A percentile compares a stretch with the other conserved stretches of the same genome.
These are phyloP conservation scores for Channa argus DNA, from an alignment of 2,113 vertebrate species.

Conservation along the genomic window DNA sequence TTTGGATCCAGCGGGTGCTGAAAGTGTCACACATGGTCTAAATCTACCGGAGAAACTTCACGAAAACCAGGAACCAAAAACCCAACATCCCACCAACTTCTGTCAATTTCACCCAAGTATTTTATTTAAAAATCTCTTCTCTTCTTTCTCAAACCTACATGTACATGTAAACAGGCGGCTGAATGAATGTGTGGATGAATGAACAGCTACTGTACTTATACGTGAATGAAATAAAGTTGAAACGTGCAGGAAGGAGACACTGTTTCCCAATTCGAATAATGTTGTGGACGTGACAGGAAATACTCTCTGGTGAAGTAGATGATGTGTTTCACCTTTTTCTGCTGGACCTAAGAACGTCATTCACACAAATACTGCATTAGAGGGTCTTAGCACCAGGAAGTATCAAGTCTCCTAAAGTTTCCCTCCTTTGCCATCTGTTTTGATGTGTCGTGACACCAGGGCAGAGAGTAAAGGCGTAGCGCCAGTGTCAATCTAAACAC, in stretches of 20 bases:
- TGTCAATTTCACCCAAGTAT: too few relatives aligned
- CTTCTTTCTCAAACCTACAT: not conserved
- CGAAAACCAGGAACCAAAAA: not conserved
- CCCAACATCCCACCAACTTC: not conserved
- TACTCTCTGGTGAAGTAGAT: not conserved
- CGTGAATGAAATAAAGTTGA: conserved; percentile 9
- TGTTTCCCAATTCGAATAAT: not conserved
- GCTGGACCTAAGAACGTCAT: not conserved
- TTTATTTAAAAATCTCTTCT: not conserved
- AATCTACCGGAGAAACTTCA: not conserved
- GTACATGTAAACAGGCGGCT: not conserved
- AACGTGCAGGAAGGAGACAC: not conserved
- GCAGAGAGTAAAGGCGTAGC: not conserved
- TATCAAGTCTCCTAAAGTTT: not conserved
- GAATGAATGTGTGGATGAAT: not conserved
- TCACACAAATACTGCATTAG: not conserved
- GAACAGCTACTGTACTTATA: not conserved
- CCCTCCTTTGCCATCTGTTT: not conserved
- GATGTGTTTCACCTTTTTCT: not conserved
- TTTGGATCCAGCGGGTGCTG: too few relatives aligned
- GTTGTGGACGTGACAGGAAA: not conserved
- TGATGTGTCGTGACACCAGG: not conserved
- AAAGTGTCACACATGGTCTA: not conserved
- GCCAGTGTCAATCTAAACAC: conserved; percentile 29
- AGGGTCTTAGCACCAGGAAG: not conserved